Percentiles rank a stretch among this genome's conserved stretches.
Evolutionary conservation across 2,797 vertebrate genomes (phyloP).

Genomic region (Crenuchus spilurus): DNA sequence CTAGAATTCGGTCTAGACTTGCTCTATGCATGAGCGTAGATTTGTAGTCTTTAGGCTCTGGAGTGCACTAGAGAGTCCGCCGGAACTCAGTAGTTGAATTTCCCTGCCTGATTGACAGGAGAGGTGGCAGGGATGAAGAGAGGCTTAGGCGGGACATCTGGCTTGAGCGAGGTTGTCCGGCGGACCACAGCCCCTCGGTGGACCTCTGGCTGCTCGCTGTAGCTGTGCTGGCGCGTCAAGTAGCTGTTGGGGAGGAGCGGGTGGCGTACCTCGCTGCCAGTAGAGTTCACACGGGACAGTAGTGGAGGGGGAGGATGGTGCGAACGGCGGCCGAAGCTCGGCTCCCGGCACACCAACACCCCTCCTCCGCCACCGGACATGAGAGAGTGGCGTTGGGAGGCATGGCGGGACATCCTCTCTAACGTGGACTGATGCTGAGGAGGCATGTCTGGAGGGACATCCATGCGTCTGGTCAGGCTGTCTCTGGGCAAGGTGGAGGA

Average conservation of each 20-base stretch:
- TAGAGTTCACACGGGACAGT: slow-evolving; percentile 84
- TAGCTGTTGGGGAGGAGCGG: slow-evolving; percentile 81
- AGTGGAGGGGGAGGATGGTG: slow-evolving; percentile 80
- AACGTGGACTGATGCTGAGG: slow-evolving; percentile 78
- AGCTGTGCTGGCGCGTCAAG: slow-evolving; percentile 82
- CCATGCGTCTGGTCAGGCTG: slow-evolving; percentile 85
- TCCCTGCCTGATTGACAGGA: slow-evolving; percentile 77
- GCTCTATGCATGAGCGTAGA: slow-evolving; percentile 22
- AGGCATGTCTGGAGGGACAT: slow-evolving; percentile 84
- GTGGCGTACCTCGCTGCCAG: slow-evolving; percentile 80
- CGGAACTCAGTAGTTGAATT: slow-evolving; percentile 84
- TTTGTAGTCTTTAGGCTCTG: slow-evolving; percentile 32
- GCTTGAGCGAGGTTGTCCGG: slow-evolving; percentile 82
- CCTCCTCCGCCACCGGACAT: slow-evolving; percentile 70
- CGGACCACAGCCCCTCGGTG: slow-evolving; percentile 82
- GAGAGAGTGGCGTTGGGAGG: slow-evolving; percentile 82
- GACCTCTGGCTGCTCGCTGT: slow-evolving; percentile 77
- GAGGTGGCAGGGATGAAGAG: slow-evolving; percentile 82
- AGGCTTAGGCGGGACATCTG: slow-evolving; percentile 79
- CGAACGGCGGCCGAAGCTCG: slow-evolving; percentile 80
- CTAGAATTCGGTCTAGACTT: slow-evolving; percentile 15
- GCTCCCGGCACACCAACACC: slow-evolving; percentile 76
- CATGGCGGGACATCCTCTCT: slow-evolving; percentile 73
- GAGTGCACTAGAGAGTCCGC: slow-evolving; percentile 56
- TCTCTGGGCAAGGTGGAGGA: slow-evolving; percentile 84